Percentiles rank a stretch among this genome's conserved stretches.
phyloP scores from a whole-genome alignment of 2,797 vertebrate species.

The Danio choprae region DNA sequence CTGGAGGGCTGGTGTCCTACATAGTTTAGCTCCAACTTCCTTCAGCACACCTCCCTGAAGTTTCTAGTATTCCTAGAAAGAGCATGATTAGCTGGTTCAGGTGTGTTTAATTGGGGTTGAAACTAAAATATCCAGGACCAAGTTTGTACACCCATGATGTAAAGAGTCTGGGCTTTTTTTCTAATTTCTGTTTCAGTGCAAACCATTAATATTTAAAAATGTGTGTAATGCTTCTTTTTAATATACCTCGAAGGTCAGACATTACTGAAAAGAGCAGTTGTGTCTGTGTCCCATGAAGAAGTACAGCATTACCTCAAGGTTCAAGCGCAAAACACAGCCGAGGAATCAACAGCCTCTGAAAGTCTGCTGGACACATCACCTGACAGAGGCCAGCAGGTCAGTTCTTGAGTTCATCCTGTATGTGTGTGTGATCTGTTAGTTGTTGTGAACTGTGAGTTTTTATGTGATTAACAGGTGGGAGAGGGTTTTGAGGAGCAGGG shows the following conservation, averaged over 20 bases:
- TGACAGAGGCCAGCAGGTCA: background rate
- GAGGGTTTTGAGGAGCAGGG: background rate
- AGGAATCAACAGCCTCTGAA: conserved; percentile 32
- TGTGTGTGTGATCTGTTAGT: background rate
- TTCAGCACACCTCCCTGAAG: no score
- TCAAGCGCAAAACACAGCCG: conserved; percentile 13
- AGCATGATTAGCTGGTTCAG: no score
- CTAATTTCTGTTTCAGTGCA: background rate
- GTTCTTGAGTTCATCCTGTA: background rate
- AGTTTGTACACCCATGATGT: no score
- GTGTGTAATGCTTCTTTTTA: background rate
- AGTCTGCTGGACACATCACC: conserved; percentile 46
- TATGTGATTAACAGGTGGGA: background rate
- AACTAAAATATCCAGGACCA: no score
- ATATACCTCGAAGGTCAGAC: conserved; percentile 34
- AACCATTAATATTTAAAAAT: background rate
- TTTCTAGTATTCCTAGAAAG: no score
- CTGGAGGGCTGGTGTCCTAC: no score
- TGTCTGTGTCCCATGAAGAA: conserved; percentile 52
- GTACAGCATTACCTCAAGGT: conserved; percentile 25
- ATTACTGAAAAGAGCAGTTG: conserved; percentile 42
- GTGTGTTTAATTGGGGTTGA: no score
- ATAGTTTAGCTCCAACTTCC: no score
- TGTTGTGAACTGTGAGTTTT: background rate
- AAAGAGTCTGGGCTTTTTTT: background rate